Conservation (phyloP, 2,113 vertebrate species). For the Calidris pugnax region DNA sequence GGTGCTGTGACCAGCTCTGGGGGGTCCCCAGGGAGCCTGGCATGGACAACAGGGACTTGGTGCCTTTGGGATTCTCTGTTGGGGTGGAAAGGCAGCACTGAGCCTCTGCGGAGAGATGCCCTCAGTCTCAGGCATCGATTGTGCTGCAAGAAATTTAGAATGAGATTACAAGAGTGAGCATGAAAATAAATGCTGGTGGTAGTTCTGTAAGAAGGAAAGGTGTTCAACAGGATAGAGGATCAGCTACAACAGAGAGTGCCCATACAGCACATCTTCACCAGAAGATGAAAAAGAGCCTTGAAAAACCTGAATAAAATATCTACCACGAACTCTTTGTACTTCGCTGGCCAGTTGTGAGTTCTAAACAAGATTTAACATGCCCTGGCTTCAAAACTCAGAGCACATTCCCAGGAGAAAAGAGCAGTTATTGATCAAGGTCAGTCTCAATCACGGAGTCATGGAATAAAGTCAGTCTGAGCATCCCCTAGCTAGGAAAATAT, state of each 20-base stretch:
- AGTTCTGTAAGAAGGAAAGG: not conserved
- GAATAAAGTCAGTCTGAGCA: not conserved
- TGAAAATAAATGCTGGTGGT: not conserved
- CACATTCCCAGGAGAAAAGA: not conserved
- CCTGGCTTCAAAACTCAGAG: not conserved
- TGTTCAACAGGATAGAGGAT: not conserved
- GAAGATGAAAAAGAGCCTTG: not conserved
- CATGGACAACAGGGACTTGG: accelerated
- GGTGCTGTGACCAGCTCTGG: not conserved
- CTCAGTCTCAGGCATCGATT: accelerated
- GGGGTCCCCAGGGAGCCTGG: not conserved
- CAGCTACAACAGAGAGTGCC: not conserved
- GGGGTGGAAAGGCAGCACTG: not conserved
- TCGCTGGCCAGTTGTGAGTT: not conserved
- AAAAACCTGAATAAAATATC: not conserved
- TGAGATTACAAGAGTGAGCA: not conserved
- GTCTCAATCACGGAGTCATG: accelerated
- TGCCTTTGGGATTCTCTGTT: accelerated
- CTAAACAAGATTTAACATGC: not conserved
- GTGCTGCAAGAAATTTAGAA: not conserved
- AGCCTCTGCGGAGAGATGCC: not conserved
- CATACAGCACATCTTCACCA: not conserved
- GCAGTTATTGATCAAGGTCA: not conserved
- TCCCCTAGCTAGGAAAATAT: not conserved
- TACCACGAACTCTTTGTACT: not conserved